Conservation (phyloP, 2,113 vertebrate species). For the Tragulus kanchil region DNA sequence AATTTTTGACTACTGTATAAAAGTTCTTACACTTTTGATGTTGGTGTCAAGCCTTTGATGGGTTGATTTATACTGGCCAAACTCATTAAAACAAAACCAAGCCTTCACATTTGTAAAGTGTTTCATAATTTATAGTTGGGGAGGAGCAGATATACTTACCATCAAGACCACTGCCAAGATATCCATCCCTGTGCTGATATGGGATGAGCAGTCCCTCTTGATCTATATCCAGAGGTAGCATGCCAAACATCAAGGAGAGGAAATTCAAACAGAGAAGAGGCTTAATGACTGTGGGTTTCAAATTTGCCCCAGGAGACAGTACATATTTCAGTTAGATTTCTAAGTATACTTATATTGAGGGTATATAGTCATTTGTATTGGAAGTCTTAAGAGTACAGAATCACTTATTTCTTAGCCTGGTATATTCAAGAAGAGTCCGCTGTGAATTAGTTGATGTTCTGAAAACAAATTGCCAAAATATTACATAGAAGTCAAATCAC, state of each 20-base stretch:
- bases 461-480: constrained; percentile 48
- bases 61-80: background rate
- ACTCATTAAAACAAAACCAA: constrained; percentile 14
- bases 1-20: constrained; percentile 10
- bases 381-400: background rate
- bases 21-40: constrained; percentile 39
- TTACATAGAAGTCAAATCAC: constrained; percentile 4
- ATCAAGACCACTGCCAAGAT: background rate
- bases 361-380: background rate
- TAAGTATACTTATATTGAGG: constrained; percentile 18
- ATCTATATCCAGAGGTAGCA: background rate
- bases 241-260: background rate
- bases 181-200: background rate
- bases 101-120: background rate
- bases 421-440: background rate
- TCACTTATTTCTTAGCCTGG: background rate
- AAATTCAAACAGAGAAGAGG: background rate
- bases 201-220: background rate
- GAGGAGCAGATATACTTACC: background rate
- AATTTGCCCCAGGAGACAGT: background rate
- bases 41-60: background rate
- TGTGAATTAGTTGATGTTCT: constrained; percentile 15
- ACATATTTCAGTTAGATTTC: constrained; percentile 32
- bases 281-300: background rate
- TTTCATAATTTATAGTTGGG: background rate